phyloP scores from a whole-genome alignment of 2,797 vertebrate genomes.

The Tadarida brasiliensis region DNA sequence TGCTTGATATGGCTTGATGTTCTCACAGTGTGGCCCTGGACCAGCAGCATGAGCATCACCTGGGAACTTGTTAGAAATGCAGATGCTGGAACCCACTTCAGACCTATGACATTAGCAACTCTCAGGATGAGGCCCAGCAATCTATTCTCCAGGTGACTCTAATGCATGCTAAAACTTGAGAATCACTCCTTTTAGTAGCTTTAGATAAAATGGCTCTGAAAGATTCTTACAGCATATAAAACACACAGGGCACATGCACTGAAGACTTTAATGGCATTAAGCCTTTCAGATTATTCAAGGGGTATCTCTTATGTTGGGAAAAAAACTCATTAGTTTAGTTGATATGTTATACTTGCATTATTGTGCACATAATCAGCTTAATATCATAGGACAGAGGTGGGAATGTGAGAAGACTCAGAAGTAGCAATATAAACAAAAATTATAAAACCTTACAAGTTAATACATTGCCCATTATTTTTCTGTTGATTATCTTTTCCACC shows the following conservation, averaged over 20 bases:
- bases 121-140: neutral
- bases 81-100: neutral
- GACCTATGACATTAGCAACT: neutral
- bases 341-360: neutral
- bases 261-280: neutral
- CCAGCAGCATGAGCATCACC: neutral
- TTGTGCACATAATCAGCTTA: neutral
- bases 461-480: neutral
- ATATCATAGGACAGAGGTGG: neutral
- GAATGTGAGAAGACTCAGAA: neutral
- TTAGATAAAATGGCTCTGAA: neutral
- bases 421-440: neutral
- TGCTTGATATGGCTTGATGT: neutral
- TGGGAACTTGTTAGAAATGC: neutral
- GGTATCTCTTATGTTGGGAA: neutral
- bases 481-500: neutral
- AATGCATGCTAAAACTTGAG: neutral
- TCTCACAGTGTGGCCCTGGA: neutral
- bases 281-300: neutral
- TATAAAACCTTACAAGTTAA: neutral
- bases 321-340: neutral
- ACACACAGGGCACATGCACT: neutral
- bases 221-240: neutral
- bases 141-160: neutral
- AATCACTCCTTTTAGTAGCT: neutral